Evolutionary conservation across 2,113 vertebrate species (phyloP).

Genomic region (Motacilla tschutschensis): DNA sequence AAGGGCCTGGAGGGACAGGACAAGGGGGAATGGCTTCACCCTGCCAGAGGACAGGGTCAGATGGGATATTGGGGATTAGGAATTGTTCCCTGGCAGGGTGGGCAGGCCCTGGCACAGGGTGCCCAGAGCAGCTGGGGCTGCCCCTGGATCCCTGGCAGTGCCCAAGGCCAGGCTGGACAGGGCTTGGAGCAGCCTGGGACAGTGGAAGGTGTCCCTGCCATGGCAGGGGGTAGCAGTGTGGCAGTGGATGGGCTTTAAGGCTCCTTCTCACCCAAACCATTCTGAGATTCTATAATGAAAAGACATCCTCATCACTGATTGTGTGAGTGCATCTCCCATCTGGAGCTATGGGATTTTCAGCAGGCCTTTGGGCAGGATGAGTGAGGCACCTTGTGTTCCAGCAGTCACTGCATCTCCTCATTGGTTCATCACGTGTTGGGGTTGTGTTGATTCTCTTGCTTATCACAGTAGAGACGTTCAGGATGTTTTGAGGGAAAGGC

Average conservation of each 20-base stretch:
- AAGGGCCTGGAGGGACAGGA: accelerated
- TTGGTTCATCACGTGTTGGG: background rate
- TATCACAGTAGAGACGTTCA: background rate
- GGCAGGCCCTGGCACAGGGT: background rate
- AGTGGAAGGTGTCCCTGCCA: background rate
- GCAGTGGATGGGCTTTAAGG: accelerated
- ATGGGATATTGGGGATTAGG: background rate
- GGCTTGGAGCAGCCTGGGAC: accelerated
- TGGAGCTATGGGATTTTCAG: background rate
- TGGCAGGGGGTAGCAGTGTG: accelerated
- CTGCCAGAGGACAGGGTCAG: accelerated
- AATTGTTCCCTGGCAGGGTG: background rate
- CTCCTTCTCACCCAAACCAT: background rate
- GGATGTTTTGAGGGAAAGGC: background rate
- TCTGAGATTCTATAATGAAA: background rate
- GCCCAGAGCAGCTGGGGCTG: background rate
- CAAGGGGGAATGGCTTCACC: background rate
- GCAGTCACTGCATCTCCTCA: background rate
- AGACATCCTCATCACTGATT: background rate
- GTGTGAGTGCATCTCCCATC: background rate
- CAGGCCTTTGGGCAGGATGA: background rate
- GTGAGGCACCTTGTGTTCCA: background rate
- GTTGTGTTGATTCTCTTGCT: background rate
- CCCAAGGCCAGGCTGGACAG: background rate
- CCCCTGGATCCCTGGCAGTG: background rate